These are phyloP conservation scores for Potorous gilbertii DNA, from an alignment of 2,797 vertebrate species.

Conservation along the genomic window DNA sequence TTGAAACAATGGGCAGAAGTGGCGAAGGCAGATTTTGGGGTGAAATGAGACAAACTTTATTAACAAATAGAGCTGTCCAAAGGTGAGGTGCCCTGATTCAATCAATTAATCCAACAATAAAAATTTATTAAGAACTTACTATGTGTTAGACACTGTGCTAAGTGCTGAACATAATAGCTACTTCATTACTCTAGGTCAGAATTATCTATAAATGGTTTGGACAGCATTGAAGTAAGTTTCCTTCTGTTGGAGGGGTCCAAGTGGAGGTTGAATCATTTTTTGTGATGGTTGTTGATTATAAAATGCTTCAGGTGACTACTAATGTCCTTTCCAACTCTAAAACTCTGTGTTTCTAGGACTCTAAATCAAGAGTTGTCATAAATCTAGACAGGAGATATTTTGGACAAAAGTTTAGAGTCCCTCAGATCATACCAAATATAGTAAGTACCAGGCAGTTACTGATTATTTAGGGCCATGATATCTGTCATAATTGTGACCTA, in stretches of 20 bases:
- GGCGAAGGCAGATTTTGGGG: not conserved
- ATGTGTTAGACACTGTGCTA: not conserved
- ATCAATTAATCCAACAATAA: not conserved
- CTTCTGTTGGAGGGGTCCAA: not conserved
- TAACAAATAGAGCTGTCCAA: not conserved
- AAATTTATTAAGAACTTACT: not conserved
- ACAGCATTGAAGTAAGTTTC: not conserved
- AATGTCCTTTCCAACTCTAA: not conserved
- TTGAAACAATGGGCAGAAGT: conserved; percentile 40
- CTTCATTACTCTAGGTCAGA: not conserved
- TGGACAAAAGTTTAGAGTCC: not conserved
- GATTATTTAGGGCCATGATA: not conserved
- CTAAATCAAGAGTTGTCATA: not conserved
- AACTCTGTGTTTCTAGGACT: not conserved
- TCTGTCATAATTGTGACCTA: not conserved
- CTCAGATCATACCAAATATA: not conserved
- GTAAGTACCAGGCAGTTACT: not conserved
- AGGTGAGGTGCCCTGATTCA: not conserved
- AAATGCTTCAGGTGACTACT: not conserved
- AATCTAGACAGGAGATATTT: not conserved
- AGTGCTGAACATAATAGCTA: not conserved
- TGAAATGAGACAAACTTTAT: not conserved
- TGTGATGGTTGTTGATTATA: not conserved
- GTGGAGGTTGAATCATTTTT: not conserved
- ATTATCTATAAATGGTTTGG: not conserved